These are phyloP conservation scores for Lethrus apterus DNA, from an alignment of 1,140 invertebrate species.

Conservation along the genomic window DNA sequence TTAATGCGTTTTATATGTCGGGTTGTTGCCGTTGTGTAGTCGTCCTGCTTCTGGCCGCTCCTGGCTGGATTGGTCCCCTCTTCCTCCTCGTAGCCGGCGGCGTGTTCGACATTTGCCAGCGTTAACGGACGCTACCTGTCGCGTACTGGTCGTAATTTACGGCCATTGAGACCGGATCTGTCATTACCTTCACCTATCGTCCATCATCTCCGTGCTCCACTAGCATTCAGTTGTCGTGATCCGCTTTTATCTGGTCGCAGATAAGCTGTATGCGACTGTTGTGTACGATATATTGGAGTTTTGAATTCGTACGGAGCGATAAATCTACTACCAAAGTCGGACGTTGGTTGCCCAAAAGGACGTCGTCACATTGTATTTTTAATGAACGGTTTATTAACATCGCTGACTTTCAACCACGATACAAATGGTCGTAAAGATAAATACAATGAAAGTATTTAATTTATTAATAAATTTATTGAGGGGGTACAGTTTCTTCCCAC, in stretches of 20 bases:
- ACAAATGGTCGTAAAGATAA: too few species aligned
- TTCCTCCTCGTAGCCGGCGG: too few species aligned
- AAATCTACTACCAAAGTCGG: too few species aligned
- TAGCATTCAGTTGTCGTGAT: conserved; percentile 21
- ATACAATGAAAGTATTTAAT: too few species aligned
- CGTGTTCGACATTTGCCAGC: neutral
- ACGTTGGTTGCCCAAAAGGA: too few species aligned
- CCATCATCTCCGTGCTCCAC: conserved; percentile 23
- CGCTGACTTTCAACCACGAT: too few species aligned
- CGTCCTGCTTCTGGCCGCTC: conserved; percentile 3
- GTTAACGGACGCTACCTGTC: conserved; percentile 29
- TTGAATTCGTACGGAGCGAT: too few species aligned
- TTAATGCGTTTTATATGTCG: conserved; percentile 30
- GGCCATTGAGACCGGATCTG: conserved; percentile 28
- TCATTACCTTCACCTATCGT: conserved; percentile 31
- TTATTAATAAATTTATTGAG: too few species aligned
- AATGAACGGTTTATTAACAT: too few species aligned
- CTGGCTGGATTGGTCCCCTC: too few species aligned
- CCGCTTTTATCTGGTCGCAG: conserved; percentile 9
- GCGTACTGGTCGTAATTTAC: conserved; percentile 29
- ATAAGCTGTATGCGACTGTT: conserved; percentile 9
- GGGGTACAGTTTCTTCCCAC: too few species aligned
- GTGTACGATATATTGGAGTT: conserved; percentile 10
- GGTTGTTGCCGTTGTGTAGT: conserved; percentile 5
- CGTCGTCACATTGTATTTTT: too few species aligned